phyloP scores from a whole-genome alignment of 2,888 invertebrate species.

The Melanotus villosus region DNA sequence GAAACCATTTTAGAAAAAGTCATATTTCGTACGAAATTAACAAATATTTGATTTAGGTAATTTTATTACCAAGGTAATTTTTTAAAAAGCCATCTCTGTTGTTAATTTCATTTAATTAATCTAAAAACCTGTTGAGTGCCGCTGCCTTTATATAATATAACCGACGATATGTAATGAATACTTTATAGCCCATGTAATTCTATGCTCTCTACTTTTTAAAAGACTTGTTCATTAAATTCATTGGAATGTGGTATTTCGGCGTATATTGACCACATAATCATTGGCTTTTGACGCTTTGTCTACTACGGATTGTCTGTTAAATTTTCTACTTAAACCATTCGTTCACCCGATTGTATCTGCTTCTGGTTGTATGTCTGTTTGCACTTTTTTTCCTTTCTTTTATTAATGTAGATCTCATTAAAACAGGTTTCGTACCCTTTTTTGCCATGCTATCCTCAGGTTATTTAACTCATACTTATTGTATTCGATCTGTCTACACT shows the following conservation, averaged over 20 bases:
- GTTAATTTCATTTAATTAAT: conserved; percentile 21
- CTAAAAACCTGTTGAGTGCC: conserved; percentile 38
- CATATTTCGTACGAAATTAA: no score
- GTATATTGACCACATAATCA: conserved; percentile 49
- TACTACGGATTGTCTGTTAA: conserved; percentile 36
- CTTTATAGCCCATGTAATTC: conserved; percentile 55
- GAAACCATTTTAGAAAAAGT: no score
- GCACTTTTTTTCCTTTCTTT: not conserved
- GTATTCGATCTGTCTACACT: not conserved
- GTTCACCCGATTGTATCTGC: not conserved
- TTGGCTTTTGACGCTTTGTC: conserved; percentile 46
- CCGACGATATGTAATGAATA: conserved; percentile 54
- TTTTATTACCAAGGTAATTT: no score
- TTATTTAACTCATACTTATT: conserved; percentile 8
- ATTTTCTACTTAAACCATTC: conserved; percentile 12
- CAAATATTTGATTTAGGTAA: no score
- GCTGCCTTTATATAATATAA: conserved; percentile 48
- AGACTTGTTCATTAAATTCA: conserved; percentile 50
- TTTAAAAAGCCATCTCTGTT: not conserved
- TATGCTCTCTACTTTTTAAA: conserved; percentile 53
- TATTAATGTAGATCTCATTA: conserved; percentile 3
- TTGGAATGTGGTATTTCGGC: conserved; percentile 49
- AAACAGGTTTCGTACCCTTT: conserved; percentile 14
- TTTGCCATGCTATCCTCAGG: conserved; percentile 2
- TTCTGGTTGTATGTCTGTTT: not conserved